Conservation (phyloP, 2,113 vertebrate genomes). For the Greenwoodochromis staneri region DNA sequence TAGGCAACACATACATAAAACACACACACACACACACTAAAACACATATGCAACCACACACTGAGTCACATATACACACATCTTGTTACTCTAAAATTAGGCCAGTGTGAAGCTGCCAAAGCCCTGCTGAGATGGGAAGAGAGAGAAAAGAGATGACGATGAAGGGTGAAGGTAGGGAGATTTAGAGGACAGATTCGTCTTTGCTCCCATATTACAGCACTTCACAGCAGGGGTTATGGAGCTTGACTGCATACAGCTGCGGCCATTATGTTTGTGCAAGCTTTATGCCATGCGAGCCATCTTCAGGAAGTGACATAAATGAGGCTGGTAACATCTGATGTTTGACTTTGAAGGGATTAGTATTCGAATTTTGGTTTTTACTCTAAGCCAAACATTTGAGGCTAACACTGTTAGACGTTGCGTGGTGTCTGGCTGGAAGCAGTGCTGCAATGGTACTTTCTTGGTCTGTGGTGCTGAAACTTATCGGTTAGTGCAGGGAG, state of each 20-base stretch:
- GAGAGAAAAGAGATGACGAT: not conserved
- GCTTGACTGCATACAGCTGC: constrained; percentile 33
- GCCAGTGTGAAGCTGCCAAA: constrained; percentile 23
- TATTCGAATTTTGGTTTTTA: not conserved
- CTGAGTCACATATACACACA: not conserved
- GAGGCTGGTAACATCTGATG: not conserved
- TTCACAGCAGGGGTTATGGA: constrained; percentile 16
- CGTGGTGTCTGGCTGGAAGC: not conserved
- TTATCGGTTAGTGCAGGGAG: not conserved
- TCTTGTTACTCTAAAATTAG: constrained; percentile 34
- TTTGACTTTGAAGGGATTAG: not conserved
- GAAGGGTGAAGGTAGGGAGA: not conserved
- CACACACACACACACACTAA: not conserved
- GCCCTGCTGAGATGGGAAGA: constrained; percentile 18
- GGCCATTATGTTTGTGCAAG: not conserved
- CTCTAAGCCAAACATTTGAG: not conserved
- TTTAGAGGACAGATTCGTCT: constrained; percentile 26
- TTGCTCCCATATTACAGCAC: not conserved
- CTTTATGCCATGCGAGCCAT: not conserved
- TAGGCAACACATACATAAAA: not conserved
- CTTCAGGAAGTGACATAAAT: not conserved
- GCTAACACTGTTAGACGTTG: not conserved
- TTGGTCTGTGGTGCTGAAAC: constrained; percentile 48
- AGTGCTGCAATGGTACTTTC: not conserved
- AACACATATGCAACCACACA: not conserved